Conservation (phyloP, 1,140 invertebrate species). For the Drosophila prosaltans region DNA sequence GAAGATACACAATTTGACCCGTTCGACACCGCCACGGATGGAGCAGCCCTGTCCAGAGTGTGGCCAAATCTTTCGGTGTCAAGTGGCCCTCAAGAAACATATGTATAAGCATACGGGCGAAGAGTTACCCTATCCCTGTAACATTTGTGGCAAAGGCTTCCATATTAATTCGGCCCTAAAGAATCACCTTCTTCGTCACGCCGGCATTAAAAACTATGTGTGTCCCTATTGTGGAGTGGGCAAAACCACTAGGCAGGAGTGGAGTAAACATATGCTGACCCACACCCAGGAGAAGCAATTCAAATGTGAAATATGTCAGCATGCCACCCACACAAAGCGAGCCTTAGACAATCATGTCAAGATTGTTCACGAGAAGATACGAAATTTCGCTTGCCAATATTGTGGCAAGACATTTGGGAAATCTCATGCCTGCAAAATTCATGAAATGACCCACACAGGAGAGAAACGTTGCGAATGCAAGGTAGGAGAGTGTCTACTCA, state of each 20-base stretch:
- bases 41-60: conserved; percentile 68
- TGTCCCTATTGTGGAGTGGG: conserved; percentile 80
- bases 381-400: conserved; percentile 75
- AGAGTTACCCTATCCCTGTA: conserved; percentile 85
- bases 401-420: conserved; percentile 81
- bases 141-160: conserved; percentile 84
- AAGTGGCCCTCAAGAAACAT: conserved; percentile 82
- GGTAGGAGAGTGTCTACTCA: conserved; percentile 24
- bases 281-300: conserved; percentile 80
- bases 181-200: conserved; percentile 75
- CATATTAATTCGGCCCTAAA: conserved; percentile 74
- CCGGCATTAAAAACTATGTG: conserved; percentile 80
- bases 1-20: conserved; percentile 70
- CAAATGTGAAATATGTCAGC: conserved; percentile 69
- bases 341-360: conserved; percentile 72
- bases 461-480: conserved; percentile 83
- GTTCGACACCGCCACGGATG: conserved; percentile 42
- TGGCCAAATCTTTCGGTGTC: conserved; percentile 70
- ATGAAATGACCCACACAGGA: conserved; percentile 83
- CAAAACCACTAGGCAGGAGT: conserved; percentile 76
- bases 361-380: conserved; percentile 78
- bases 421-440: conserved; percentile 78
- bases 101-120: conserved; percentile 85
- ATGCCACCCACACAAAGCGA: conserved; percentile 75
- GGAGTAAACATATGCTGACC: conserved; percentile 75